Base-by-base conservation (phyloP, 1,140 invertebrate genomes). In the Plectus sambesii region DNA sequence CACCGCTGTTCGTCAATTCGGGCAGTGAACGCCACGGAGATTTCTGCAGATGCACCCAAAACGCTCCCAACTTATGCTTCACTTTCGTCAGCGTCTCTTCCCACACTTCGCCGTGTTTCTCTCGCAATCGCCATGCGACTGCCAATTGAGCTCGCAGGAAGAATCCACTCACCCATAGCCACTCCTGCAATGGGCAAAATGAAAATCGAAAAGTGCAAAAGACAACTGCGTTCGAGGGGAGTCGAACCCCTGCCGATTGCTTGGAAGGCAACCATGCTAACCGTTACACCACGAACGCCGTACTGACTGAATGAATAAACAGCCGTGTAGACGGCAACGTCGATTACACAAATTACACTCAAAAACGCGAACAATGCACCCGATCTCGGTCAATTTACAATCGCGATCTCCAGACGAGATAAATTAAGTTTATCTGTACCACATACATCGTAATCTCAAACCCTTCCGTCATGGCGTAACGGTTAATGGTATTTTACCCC, bases 151-250 rank as follows among this genome's bases (percentile, higher is more conserved):
- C 92, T 30, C 86, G 75, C 26, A 96, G 72, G 70, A 90, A 94
- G 65, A 80, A 93, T 2, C 88, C 90, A 20, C 90, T 75, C 2
- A 88, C 86, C 90, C 93, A 98, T 0, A 96, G 60, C 93, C 93
- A 97, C 78, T 97, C 93, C 81, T 84, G 47, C 8, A 62, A 52
- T 17, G 12, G 12, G 29, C 19, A 12, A 9, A 51, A 58, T 56
- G 6, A 20, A 51, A 6, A 1, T 15, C 9, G 5, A 15, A 38
- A 9, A 24, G n/a, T n/a, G n/a, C n/a, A n/a, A n/a, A n/a, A n/a
- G n/a, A n/a, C n/a, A n/a, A n/a, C n/a, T n/a, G n/a, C n/a, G n/a
- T n/a, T n/a, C n/a, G n/a, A n/a, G n/a, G n/a, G n/a, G n/a, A n/a
- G n/a, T n/a, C n/a, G n/a, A n/a, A n/a, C n/a, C n/a, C n/a, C n/a